Evolutionary conservation across 2,888 invertebrate genomes (phyloP).

Genomic region (Mesodorylaimus sp.): DNA sequence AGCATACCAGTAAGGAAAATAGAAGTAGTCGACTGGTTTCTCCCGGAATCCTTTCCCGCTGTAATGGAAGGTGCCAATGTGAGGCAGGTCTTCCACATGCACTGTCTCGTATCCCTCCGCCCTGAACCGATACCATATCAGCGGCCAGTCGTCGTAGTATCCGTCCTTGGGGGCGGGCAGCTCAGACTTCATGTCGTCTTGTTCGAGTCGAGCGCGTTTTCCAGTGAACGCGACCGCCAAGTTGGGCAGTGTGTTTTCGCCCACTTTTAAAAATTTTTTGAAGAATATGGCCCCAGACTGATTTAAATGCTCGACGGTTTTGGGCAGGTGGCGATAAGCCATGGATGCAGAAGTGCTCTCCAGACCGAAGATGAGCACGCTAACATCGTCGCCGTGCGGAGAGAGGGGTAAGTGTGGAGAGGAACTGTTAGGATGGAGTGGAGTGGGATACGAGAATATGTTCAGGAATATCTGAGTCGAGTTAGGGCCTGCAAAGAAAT

Average conservation of each 20-base stretch:
- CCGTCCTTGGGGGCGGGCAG: neutral
- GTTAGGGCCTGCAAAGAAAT: too few relatives aligned
- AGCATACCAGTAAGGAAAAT: neutral
- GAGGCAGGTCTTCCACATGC: neutral
- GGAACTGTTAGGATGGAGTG: too few relatives aligned
- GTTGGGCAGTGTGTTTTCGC: slow-evolving; percentile 4
- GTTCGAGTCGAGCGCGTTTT: neutral
- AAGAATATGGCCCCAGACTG: neutral
- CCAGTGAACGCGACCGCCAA: neutral
- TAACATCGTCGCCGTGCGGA: neutral
- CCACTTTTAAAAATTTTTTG: neutral
- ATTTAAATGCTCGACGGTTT: neutral
- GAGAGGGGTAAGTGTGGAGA: too few relatives aligned
- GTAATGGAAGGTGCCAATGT: slow-evolving; percentile 2
- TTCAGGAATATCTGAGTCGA: too few relatives aligned
- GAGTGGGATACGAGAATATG: too few relatives aligned
- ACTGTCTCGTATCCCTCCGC: neutral
- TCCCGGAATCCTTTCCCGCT: neutral
- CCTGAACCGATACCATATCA: neutral
- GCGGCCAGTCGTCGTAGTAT: neutral
- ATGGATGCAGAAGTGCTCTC: neutral
- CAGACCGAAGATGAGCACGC: neutral
- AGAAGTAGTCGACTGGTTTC: neutral
- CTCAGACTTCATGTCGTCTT: neutral
- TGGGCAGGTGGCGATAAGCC: neutral